Conservation (phyloP, 2,797 vertebrate species). For the Emys orbicularis region DNA sequence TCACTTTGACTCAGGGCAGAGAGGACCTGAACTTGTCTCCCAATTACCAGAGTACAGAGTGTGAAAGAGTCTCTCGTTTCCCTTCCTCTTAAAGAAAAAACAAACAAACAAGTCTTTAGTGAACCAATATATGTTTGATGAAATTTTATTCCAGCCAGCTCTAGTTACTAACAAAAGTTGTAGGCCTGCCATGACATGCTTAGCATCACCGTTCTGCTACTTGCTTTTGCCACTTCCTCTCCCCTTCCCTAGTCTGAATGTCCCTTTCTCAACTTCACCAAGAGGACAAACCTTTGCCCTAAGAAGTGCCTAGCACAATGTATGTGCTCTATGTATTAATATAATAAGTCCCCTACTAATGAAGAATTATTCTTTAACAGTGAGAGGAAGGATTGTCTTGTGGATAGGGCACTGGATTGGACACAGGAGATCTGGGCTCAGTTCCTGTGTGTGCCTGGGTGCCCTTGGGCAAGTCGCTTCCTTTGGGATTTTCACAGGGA, state of each 20-base stretch:
- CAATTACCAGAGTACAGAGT: accelerated
- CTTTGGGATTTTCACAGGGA: not conserved
- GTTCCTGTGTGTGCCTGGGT: not conserved
- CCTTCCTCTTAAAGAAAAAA: not conserved
- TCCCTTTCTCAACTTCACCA: not conserved
- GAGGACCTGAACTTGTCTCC: not conserved
- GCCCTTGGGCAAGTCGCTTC: not conserved
- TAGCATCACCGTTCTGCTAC: not conserved
- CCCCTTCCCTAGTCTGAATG: not conserved
- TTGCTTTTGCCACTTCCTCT: not conserved
- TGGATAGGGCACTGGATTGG: not conserved
- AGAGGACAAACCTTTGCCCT: not conserved
- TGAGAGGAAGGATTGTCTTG: not conserved
- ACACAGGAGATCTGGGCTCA: not conserved
- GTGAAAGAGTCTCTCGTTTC: not conserved
- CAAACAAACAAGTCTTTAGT: not conserved
- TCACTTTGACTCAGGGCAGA: not conserved
- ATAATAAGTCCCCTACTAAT: not conserved
- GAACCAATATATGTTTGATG: not conserved
- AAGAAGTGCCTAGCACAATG: not conserved
- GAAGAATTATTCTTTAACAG: not conserved
- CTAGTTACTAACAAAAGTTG: not conserved
- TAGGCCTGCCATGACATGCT: not conserved
- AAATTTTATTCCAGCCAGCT: not conserved
- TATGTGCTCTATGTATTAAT: not conserved